Base-by-base conservation (phyloP, 2,888 invertebrate genomes). In the Tyria jacobaeae region DNA sequence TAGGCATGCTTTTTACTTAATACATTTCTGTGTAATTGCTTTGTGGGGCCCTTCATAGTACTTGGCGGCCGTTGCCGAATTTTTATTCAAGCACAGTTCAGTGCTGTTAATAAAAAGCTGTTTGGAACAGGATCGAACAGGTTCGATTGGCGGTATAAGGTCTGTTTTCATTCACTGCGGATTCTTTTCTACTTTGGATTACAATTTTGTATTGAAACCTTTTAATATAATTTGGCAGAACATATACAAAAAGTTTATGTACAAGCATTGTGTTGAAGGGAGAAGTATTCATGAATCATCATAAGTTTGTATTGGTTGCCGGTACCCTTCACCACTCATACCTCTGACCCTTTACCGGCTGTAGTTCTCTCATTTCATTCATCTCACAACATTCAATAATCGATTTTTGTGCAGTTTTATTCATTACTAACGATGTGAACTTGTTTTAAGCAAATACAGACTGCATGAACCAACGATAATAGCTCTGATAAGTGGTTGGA, bases 401-500 rank as follows among this genome's bases (percentile, higher is more conserved):
- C 37, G 25, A 27, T 39, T 15, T 14, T 41, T 24, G 10, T 34
- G 14, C 51, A 34, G 7, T 52, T 51, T 31, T 10, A 52, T 44
- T 52, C 52, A 58, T 24, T 47, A 44, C 24, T 31, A 21, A 21
- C n/a, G 41, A 27, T 9, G 31, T n/a, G 10, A 44, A n/a, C 25
- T 12, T 34, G 52, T 41, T 59, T 51, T 35, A 3, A 58, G 44
- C 47, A 35, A 52, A 47, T 25, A 48, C 9, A 35, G 12, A 49
- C 57, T 44, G n/a, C 35, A 35, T 48, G 35, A 47, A 52, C 53
- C 35, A 12, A 15, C 24, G 39, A 41, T 57, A 41, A 27, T 34
- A 31, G 24, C 21, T 37, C 3, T 27, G 50, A 57, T 47, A 48
- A 35, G 35, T 24, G 7, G 39, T 44, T 21, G 21, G 44, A 25